Evolutionary conservation across 2,888 invertebrate species (phyloP).

Genomic region (Drosophila emarginata): DNA sequence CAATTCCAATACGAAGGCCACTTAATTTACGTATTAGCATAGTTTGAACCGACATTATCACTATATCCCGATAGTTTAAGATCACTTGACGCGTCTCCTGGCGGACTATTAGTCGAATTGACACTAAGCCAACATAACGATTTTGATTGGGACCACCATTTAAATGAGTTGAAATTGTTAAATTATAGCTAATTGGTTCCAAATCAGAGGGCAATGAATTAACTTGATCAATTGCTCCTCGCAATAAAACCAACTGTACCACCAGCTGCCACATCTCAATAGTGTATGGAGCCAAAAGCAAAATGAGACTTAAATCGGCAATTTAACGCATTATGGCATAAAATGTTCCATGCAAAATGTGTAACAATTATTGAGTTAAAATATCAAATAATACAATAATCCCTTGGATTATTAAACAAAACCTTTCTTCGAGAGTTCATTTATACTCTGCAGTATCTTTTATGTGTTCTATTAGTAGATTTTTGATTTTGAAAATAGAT

Average conservation of each 20-base stretch:
- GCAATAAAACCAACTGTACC: background rate
- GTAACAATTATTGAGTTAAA: background rate
- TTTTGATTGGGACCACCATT: slow-evolving; percentile 68
- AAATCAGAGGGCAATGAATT: background rate
- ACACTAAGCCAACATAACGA: slow-evolving; percentile 80
- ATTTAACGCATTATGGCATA: slow-evolving; percentile 5
- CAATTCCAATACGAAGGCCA: background rate
- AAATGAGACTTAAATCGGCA: background rate
- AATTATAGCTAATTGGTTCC: slow-evolving; percentile 79
- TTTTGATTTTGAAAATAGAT: background rate
- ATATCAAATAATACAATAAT: no score
- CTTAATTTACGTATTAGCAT: slow-evolving; percentile 6
- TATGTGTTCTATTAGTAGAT: background rate
- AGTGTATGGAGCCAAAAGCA: background rate
- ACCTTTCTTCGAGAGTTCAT: no score
- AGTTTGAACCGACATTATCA: slow-evolving; percentile 76
- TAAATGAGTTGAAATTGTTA: slow-evolving; percentile 81
- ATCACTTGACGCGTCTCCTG: slow-evolving; percentile 85
- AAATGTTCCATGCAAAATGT: background rate
- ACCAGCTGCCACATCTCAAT: slow-evolving; percentile 14
- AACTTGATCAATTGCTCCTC: background rate
- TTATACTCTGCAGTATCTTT: no score
- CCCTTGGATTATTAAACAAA: no score
- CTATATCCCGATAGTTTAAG: slow-evolving; percentile 86
- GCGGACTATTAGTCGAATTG: slow-evolving; percentile 74